Base-by-base conservation (phyloP, 2,888 invertebrate species). In the Zonitis immaculata region DNA sequence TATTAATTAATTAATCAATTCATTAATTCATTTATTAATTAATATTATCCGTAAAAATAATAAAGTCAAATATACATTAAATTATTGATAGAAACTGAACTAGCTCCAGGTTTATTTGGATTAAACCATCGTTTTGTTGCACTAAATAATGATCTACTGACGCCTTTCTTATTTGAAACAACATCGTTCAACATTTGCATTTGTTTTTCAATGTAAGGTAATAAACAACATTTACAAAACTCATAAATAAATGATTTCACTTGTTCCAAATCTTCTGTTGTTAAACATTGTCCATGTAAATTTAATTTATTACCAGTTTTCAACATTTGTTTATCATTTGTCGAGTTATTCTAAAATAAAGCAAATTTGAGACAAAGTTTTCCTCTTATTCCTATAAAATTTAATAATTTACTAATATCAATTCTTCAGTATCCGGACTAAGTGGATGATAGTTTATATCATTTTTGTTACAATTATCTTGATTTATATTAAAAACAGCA, bases 51-150 rank as follows among this genome's bases (percentile, higher is more conserved):
- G 26, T 55, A 49, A 49, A 12, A 20, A 20, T 16, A 43, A 35
- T 9, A 18, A 26, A 22, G 27, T 47, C 30, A 48, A 46, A 50
- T 87, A 79, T 81, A 93, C 92, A 93, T 89, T 44, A 94, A 89
- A 65, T 89, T 87, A 72, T 87, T 90, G 64, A 83, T 82, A 42
- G 86, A 83, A 45, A 87, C 82, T 54, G 87, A 83, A 51, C 81
- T 79, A 32, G 83, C 82, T 7, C 91, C 90, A 2, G 90, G 88
- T 75, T 94, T 95, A 65, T 86, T 91, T 7, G 92, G 89, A 14
- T 91, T 91, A 77, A 97, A 96, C 91, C 95, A 95, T 64, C 96
- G 83, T 77, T 95, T 95, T 1, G 97, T 95, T 14, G 95, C 96
- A 72, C 91, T 95, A 58, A 98, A 82, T 58, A 98, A 78, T 0